Percentiles rank a stretch among this genome's conserved stretches.
phyloP scores from a whole-genome alignment of 1,140 invertebrate species.

The Steinernema feltiae region DNA sequence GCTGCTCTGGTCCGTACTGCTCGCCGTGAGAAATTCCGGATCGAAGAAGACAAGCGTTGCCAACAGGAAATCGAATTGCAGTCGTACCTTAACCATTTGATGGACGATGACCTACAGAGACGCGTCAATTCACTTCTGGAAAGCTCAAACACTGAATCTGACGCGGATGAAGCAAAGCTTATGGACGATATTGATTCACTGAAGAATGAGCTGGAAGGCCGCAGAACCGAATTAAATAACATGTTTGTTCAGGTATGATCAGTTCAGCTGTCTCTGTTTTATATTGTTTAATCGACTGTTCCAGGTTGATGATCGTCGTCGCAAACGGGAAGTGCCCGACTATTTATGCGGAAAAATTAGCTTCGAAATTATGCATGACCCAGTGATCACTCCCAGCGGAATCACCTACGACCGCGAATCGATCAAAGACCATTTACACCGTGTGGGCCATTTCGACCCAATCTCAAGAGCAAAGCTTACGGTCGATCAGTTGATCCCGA shows the following conservation, averaged over 20 bases:
- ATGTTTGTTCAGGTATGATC: conserved; percentile 33
- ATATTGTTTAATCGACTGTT: too few relatives aligned
- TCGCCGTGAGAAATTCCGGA: conserved; percentile 45
- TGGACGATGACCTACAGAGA: conserved; percentile 45
- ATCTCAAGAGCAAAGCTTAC: conserved; percentile 65
- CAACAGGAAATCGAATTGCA: conserved; percentile 50
- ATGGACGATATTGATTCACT: conserved; percentile 40
- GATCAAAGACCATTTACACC: conserved; percentile 89
- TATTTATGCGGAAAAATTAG: conserved; percentile 97
- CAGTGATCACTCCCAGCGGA: conserved; percentile 94
- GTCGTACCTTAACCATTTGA: conserved; percentile 43
- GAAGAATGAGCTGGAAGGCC: conserved; percentile 20
- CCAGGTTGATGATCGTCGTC: conserved; percentile 50
- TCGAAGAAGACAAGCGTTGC: conserved; percentile 51
- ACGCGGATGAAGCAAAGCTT: conserved; percentile 13
- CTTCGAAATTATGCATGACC: conserved; percentile 93
- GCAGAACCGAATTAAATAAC: conserved; percentile 42
- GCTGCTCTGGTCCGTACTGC: conserved; percentile 40
- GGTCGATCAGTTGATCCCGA: conserved; percentile 90
- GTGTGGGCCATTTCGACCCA: conserved; percentile 97
- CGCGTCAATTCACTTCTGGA: conserved; percentile 33
- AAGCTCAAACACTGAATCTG: background rate
- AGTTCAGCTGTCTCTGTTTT: too few relatives aligned
- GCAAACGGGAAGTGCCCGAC: conserved; percentile 94
- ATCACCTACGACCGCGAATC: conserved; percentile 97